A percentile compares a stretch with the other conserved stretches of the same genome.
Conservation (phyloP, 2,797 vertebrate genomes). For the Steatocranus sp. region DNA sequence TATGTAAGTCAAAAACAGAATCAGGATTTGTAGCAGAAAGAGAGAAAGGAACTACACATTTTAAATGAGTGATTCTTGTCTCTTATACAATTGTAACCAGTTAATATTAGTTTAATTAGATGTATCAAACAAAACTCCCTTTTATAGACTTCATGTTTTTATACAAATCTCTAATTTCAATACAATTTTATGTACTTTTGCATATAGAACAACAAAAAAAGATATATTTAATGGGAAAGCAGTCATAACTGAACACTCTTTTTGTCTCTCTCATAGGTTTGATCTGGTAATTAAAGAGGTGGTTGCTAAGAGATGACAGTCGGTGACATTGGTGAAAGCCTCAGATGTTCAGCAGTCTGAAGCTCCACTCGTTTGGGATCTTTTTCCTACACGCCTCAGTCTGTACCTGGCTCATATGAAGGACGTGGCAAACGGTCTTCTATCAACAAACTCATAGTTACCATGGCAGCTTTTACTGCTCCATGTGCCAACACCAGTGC, state of each 20-base stretch:
- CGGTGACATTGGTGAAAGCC: constrained; percentile 48
- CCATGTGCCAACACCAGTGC: background rate
- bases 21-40: background rate
- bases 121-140: background rate
- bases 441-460: background rate
- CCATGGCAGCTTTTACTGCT: constrained; percentile 68
- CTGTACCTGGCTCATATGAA: constrained; percentile 58
- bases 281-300: constrained; percentile 73
- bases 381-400: constrained; percentile 17
- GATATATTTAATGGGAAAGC: background rate
- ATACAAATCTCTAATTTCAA: background rate
- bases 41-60: background rate
- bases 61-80: background rate
- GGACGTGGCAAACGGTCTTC: background rate
- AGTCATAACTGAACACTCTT: constrained; percentile 31
- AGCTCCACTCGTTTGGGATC: constrained; percentile 39
- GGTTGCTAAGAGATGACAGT: constrained; percentile 78
- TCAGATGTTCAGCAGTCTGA: constrained; percentile 65
- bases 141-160: background rate
- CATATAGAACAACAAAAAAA: background rate
- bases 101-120: background rate
- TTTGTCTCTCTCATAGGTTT: constrained; percentile 49
- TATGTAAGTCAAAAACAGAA: background rate
- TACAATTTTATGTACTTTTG: background rate
- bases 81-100: background rate